phyloP scores from a whole-genome alignment of 2,113 vertebrate species.

The Apus apus region DNA sequence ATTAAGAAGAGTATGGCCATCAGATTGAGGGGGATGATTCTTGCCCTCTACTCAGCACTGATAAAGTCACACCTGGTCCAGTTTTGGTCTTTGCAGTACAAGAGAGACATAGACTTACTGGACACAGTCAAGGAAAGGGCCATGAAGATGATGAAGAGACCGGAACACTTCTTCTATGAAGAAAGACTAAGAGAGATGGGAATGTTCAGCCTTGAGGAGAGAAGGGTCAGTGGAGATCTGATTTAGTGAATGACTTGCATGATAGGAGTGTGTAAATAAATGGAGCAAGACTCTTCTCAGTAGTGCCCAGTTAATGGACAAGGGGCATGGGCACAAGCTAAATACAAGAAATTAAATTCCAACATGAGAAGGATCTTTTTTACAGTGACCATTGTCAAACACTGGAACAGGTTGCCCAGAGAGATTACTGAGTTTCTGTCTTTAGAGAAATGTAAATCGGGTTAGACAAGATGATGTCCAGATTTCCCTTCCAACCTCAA shows the following conservation, averaged over 20 bases:
- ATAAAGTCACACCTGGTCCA: not conserved
- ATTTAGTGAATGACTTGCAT: too few species aligned
- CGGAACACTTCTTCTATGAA: not conserved
- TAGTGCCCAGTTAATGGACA: not conserved
- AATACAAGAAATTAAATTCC: not conserved
- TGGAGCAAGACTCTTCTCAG: too few species aligned
- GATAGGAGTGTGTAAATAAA: too few species aligned
- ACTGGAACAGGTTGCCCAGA: not conserved
- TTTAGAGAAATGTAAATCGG: not conserved
- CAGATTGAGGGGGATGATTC: not conserved
- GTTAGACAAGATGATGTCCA: not conserved
- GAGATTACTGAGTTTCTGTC: not conserved
- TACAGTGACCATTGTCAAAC: not conserved
- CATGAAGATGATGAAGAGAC: not conserved
- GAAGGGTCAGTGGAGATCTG: too few species aligned
- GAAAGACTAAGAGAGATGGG: not conserved
- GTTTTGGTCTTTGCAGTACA: not conserved
- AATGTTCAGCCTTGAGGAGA: too few species aligned
- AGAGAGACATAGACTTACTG: not conserved
- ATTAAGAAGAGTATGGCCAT: too few species aligned
- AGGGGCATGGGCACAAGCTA: not conserved
- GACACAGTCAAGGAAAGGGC: not conserved
- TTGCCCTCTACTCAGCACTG: not conserved
- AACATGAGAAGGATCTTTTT: not conserved
- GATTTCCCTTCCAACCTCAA: not conserved